A percentile compares a stretch with the other conserved stretches of the same genome.
phyloP scores from a whole-genome alignment of 2,888 invertebrate genomes.

The Hymenopus coronatus region DNA sequence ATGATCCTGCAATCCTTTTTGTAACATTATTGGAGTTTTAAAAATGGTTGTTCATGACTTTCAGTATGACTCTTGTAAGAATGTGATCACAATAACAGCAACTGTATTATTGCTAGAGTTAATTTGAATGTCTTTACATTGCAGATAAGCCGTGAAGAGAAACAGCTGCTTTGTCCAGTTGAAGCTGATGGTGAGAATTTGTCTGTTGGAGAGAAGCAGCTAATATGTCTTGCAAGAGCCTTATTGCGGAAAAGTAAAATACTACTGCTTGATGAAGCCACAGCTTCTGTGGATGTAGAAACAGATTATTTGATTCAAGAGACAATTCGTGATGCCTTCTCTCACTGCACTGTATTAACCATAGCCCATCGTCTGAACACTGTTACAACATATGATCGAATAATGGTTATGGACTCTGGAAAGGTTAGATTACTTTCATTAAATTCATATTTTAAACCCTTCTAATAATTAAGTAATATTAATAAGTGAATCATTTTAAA shows the following conservation, averaged over 20 bases:
- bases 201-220: conserved; percentile 43
- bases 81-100: too few species aligned
- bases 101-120: too few species aligned
- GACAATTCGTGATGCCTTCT: conserved; percentile 50
- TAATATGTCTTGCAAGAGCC: conserved; percentile 43
- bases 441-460: background rate
- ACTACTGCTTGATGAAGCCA: conserved; percentile 54
- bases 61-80: too few species aligned
- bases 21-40: too few species aligned
- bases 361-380: conserved; percentile 54
- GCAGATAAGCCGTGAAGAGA: conserved; percentile 38
- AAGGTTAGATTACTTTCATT: conserved; percentile 34
- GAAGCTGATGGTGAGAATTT: conserved; percentile 39
- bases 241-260: conserved; percentile 45
- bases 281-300: conserved; percentile 53
- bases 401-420: conserved; percentile 41
- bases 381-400: conserved; percentile 47
- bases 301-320: conserved; percentile 53
- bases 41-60: too few species aligned
- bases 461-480: background rate
- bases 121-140: background rate
- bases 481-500: background rate
- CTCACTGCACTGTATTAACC: conserved; percentile 50
- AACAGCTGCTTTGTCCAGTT: conserved; percentile 36
- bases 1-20: too few species aligned